Evolutionary conservation across 2,113 vertebrate species (phyloP).

Genomic region (Xiphias gladius): DNA sequence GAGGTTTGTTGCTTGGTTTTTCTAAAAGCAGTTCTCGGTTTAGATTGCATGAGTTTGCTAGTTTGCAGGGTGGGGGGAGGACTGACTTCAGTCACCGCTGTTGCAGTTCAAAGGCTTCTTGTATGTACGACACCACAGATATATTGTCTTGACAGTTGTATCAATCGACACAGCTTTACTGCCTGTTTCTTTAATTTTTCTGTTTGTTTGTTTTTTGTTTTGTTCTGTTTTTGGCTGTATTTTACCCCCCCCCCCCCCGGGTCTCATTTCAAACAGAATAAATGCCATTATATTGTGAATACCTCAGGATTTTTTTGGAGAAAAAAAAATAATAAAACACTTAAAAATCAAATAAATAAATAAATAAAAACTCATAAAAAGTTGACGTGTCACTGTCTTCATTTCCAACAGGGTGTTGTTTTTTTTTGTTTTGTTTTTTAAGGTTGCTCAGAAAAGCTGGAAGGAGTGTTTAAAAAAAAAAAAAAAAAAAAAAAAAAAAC

Average conservation of each 20-base stretch:
- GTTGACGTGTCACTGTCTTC: background rate
- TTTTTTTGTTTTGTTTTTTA: no score
- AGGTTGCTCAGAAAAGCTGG: background rate
- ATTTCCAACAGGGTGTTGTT: background rate
- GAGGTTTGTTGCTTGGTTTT: slow-evolving; percentile 48
- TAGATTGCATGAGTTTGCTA: slow-evolving; percentile 68
- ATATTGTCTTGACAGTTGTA: slow-evolving; percentile 61
- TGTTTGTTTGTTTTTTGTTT: slow-evolving; percentile 28
- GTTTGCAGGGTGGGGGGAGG: slow-evolving; percentile 42
- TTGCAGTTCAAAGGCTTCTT: slow-evolving; percentile 53
- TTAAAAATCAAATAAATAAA: slow-evolving; percentile 85
- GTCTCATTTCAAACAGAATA: slow-evolving; percentile 83
- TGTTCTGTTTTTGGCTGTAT: slow-evolving; percentile 55
- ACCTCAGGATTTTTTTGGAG: slow-evolving; percentile 89
- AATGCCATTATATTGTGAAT: slow-evolving; percentile 91
- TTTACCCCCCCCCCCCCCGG: slow-evolving; percentile 48
- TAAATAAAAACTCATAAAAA: slow-evolving; percentile 81
- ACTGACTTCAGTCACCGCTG: slow-evolving; percentile 18
- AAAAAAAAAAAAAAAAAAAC: no score
- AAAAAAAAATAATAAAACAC: slow-evolving; percentile 82
- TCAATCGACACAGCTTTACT: slow-evolving; percentile 73
- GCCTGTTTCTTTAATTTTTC: slow-evolving; percentile 25
- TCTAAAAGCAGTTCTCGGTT: slow-evolving; percentile 33
- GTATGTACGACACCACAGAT: slow-evolving; percentile 57
- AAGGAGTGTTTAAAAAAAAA: no score